Base-by-base conservation (phyloP, 2,888 invertebrate genomes). In the Himalopsyche anomala region DNA sequence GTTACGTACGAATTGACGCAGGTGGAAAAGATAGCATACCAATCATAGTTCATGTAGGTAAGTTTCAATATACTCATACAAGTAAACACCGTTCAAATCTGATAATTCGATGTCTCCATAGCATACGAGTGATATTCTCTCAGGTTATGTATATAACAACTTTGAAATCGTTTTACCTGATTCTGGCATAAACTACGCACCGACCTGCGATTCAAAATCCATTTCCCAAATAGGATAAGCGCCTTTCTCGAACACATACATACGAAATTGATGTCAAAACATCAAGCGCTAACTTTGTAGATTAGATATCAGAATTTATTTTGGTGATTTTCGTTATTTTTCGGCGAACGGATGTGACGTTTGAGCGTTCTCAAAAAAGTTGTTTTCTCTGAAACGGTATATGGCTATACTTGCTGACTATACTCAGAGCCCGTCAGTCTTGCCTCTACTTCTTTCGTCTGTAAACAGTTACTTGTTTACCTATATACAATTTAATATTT, bases 61-160 rank as follows among this genome's bases (percentile, higher is more conserved):
- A 28, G 62, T 62, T 62, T 62, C 62, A 62, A 62, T 62, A 19
- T 3, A 62, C 62, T 62, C 62, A 62, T 62, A 62, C 62, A 36
- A 88, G 90, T 90, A 91, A 91, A 91, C 84, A 86, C 82, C 83
- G 62, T 81, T 45, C 80, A 80, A 84, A 84, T 86, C 83, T 86
- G 86, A 87, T 87, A 86, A 86, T 82, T 86, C 84, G 56, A 84
- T 86, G 86, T 82, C 83, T 87, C 84, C 84, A 36, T 85, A 83
- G 55, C 85, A 79, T 81, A 83, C 83, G 81, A 85, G 83, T 85
- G 83, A 85, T 83, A 85, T 83, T 85, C 45, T 55, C 85, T 80
- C 36, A 74, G 54, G 40, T 62, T 62, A 62, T 62, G 62, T 62
- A 62, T 62, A 62, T 62, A 19, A 62, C 62, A 62, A 62, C 62